phyloP scores from a whole-genome alignment of 2,888 invertebrate species.

The Dynastes maya region DNA sequence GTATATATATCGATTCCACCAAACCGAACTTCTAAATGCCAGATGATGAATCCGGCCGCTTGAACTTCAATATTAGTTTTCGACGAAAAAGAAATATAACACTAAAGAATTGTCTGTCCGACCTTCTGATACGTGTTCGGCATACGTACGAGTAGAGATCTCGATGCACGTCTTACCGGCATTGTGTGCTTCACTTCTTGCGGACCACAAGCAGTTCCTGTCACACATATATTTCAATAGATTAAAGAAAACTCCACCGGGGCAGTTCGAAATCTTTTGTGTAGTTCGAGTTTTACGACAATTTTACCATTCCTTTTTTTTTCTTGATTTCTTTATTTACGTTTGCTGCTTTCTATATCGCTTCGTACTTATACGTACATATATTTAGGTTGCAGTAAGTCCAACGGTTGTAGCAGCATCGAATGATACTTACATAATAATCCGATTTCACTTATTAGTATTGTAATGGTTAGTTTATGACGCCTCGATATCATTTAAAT shows the following conservation, averaged over 20 bases:
- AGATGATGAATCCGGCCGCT: conserved; percentile 50
- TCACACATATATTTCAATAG: conserved; percentile 67
- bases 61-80: conserved; percentile 49
- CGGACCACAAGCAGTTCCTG: conserved; percentile 63
- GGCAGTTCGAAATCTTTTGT: conserved; percentile 49
- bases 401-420: conserved; percentile 31
- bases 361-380: conserved; percentile 13
- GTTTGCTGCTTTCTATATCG: conserved; percentile 23
- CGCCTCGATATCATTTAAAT: conserved; percentile 32
- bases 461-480: conserved; percentile 44
- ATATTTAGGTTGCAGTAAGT: conserved; percentile 9
- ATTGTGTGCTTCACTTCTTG: conserved; percentile 64
- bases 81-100: conserved; percentile 50
- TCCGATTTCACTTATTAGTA: conserved; percentile 51
- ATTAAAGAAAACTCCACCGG: conserved; percentile 56
- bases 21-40: conserved; percentile 45
- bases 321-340: conserved; percentile 47
- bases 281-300: conserved; percentile 44
- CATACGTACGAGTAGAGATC: conserved; percentile 60
- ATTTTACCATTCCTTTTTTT: conserved; percentile 42
- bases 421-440: conserved; percentile 45
- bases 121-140: conserved; percentile 60
- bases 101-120: conserved; percentile 57
- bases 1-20: conserved; percentile 2
- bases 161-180: conserved; percentile 59